phyloP scores from a whole-genome alignment of 2,888 invertebrate genomes.

The Ennomos fuscantarius region DNA sequence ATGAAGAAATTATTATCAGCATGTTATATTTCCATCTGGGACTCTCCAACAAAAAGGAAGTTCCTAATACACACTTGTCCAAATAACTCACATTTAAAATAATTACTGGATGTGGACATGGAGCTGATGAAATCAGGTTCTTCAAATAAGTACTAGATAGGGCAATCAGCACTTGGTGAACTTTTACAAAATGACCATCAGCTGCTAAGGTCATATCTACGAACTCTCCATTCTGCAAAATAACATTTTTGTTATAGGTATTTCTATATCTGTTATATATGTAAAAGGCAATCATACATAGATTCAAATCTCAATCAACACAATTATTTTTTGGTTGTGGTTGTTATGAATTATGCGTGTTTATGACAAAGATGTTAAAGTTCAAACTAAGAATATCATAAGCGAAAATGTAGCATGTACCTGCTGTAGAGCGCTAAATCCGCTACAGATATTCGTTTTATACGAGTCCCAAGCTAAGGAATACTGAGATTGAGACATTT shows the following conservation, averaged over 20 bases:
- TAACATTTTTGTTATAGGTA: not conserved
- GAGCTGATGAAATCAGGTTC: slow-evolving; percentile 72
- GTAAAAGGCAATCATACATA: no score
- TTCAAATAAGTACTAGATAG: slow-evolving; percentile 78
- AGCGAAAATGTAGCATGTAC: slow-evolving; percentile 44
- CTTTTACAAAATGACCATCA: slow-evolving; percentile 77
- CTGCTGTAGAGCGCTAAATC: slow-evolving; percentile 77
- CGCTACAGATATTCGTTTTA: slow-evolving; percentile 70
- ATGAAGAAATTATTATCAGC: no score
- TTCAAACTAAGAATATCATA: no score
- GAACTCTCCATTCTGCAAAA: slow-evolving; percentile 76
- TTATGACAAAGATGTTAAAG: not conserved
- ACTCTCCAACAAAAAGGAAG: no score
- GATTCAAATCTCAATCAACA: no score
- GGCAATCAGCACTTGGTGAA: slow-evolving; percentile 72
- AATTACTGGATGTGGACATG: slow-evolving; percentile 77
- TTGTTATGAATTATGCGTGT: no score
- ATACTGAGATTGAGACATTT: slow-evolving; percentile 55
- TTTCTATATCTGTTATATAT: no score
- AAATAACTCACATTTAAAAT: slow-evolving; percentile 73
- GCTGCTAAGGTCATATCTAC: slow-evolving; percentile 80
- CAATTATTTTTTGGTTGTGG: no score
- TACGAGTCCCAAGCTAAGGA: slow-evolving; percentile 75
- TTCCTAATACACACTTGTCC: not conserved
- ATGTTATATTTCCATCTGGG: no score